These are phyloP conservation scores for Ichneumoninae sp. DNA, from an alignment of 2,888 invertebrate species.

Conservation along the genomic window DNA sequence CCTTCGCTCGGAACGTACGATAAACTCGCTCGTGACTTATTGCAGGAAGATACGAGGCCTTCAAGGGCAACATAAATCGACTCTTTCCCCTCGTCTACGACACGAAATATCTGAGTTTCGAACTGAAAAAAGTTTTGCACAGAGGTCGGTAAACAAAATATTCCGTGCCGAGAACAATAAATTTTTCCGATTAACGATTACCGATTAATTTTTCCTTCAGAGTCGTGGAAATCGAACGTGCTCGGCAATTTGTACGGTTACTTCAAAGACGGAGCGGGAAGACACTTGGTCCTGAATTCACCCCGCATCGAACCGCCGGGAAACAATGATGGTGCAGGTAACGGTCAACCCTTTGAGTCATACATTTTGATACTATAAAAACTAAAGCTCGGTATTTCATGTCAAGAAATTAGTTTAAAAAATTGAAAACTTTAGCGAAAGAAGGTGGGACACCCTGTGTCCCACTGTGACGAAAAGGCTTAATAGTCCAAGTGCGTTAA, in stretches of 20 bases:
- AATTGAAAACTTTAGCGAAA: too few species aligned
- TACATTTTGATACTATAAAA: too few species aligned
- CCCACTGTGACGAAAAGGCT: neutral
- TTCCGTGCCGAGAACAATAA: neutral
- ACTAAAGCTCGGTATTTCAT: too few species aligned
- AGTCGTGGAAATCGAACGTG: conserved; percentile 85
- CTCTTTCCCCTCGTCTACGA: conserved; percentile 90
- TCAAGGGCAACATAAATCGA: conserved; percentile 87
- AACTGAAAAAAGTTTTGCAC: conserved; percentile 84
- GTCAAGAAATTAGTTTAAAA: too few species aligned
- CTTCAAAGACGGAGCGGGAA: conserved; percentile 85
- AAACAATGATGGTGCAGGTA: neutral
- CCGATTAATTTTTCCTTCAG: conserved; percentile 71
- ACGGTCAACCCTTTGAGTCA: neutral
- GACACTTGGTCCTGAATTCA: conserved; percentile 72
- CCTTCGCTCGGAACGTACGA: neutral
- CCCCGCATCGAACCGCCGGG: conserved; percentile 34
- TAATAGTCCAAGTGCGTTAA: neutral
- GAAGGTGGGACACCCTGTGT: too few species aligned
- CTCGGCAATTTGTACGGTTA: conserved; percentile 87
- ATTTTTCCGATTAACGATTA: neutral
- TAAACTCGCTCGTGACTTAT: conserved; percentile 60
- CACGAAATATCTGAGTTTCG: conserved; percentile 89
- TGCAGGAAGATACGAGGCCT: conserved; percentile 86
- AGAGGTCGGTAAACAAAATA: conserved; percentile 73